Conservation (phyloP, 2,113 vertebrate genomes). For the Oceanodroma tethys region DNA sequence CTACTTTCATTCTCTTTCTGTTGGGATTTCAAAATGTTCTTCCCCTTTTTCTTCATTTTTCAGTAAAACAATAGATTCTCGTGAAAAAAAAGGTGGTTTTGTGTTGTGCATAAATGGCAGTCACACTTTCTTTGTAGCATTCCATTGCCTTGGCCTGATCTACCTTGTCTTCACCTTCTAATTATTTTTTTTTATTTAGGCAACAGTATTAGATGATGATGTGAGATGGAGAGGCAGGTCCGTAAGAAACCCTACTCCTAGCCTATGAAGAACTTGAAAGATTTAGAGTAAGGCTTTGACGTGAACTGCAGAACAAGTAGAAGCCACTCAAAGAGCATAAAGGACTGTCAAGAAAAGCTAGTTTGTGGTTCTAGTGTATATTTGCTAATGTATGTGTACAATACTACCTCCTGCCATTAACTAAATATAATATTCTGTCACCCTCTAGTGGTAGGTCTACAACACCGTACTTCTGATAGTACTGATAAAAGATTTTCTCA, state of each 20-base stretch:
- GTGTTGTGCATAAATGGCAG: neutral
- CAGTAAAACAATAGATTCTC: neutral
- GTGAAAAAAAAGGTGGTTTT: neutral
- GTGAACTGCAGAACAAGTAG: neutral
- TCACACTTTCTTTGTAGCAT: neutral
- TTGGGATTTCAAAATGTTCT: neutral
- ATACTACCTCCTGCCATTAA: neutral
- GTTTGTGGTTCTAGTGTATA: neutral
- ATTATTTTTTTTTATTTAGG: neutral
- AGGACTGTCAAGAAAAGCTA: neutral
- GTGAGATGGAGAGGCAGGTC: neutral
- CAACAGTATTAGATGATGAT: neutral
- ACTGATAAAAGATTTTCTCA: neutral
- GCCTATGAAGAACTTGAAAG: neutral
- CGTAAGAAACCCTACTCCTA: neutral
- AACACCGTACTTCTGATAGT: neutral
- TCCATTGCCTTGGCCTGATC: neutral
- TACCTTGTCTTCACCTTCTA: neutral
- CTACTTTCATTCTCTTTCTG: neutral
- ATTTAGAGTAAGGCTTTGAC: neutral
- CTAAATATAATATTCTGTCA: constrained; percentile 34
- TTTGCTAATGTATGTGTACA: neutral
- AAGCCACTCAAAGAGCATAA: neutral
- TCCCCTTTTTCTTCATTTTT: neutral
- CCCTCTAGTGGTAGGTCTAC: constrained; percentile 44